Base-by-base conservation (phyloP, 1,140 invertebrate genomes). In the Drosophila pachea region DNA sequence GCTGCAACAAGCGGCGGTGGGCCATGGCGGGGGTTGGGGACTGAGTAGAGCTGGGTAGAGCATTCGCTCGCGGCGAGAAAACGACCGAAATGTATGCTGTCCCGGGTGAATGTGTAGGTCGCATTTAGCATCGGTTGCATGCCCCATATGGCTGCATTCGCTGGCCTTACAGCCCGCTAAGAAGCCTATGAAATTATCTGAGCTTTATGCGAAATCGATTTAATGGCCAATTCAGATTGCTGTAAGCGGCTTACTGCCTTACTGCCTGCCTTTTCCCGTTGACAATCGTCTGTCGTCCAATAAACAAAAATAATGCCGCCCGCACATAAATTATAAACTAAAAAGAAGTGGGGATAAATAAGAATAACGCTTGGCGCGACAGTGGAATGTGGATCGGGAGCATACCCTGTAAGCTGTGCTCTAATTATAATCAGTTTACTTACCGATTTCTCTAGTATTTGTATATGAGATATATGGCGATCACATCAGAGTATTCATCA, bases 41-140 rank as follows among this genome's bases (percentile, higher is more conserved):
- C 22, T 22, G 22, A 22, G n/a, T n/a, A n/a, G n/a, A n/a, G n/a
- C 56, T 58, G 52, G 49, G 52, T 32, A 42, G 49, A 22, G 22
- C 22, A 22, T 22, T 22, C 59, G 75, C 79, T 60, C 58, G 73
- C 68, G 78, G 79, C 68, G 58, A 65, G 47, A 75, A 84, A 84
- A 69, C 76, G 76, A 78, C 79, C 67, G 78, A 78, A 84, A 82
- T 84, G 76, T 84, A 76, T 83, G 79, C 66, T 75, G 78, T 83
- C 84, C 76, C 76, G 68, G 72, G 73, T 83, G 79, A 83, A 84
- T 83, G 12, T 31, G 31, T 53, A 38, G 60, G 38, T 49, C 63
- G 68, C 36, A 64, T 64, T 52, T 45, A 69, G 67, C 35, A 64
- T 33, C 31, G 42, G 40, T 43, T 56, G 54, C 40, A 43, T 29